Evolutionary conservation across 1,140 invertebrate genomes (phyloP), one percentile per base, ranked within the genome.

Genomic region (Meloidogyne exigua): DNA sequence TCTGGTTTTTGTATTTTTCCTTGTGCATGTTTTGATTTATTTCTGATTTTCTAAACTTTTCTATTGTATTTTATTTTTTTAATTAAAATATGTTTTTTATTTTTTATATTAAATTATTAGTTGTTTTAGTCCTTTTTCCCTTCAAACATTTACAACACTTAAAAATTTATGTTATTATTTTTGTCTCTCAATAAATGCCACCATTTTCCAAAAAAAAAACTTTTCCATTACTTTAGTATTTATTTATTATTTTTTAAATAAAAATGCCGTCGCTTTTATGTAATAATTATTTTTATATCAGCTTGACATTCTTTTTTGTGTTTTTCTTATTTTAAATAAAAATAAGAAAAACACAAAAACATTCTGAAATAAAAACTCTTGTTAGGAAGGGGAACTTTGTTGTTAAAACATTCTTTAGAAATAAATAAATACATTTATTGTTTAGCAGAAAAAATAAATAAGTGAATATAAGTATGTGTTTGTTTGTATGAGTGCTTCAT

Each of bases 221-320:
- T 49, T 49, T 18, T 49, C 18, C 18, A 13, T 49, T 49, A 18
- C 3, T 15, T 49, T 49, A 49, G 18, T 49, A 49, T 49, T n/a
- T 57, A 57, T 57, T 57, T n/a, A n/a, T n/a, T n/a, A n/a, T n/a
- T n/a, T 57, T 49, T 57, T 57, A n/a, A n/a, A 49, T 49, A 49
- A 57, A 57, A 57, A 57, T 57, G 49, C 49, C 49, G n/a, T n/a
- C 49, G 13, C 15, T 57, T 57, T 57, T 5, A n/a, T 57, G 3
- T 57, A 57, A 57, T 57, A n/a, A 57, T 57, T 57, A 3, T 32
- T n/a, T 32, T 44, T 57, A n/a, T 57, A 57, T 57, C 49, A 3
- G 49, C 18, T 57, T 57, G 49, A n/a, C 49, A 57, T 57, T 57
- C 49, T n/a, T 57, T 57, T 49, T 1, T 49, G 13, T 57, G n/a